A percentile compares a stretch with the other conserved stretches of the same genome.
Evolutionary conservation across 2,888 invertebrate genomes (phyloP).

Genomic region (Sceliomorpha sp.): DNA sequence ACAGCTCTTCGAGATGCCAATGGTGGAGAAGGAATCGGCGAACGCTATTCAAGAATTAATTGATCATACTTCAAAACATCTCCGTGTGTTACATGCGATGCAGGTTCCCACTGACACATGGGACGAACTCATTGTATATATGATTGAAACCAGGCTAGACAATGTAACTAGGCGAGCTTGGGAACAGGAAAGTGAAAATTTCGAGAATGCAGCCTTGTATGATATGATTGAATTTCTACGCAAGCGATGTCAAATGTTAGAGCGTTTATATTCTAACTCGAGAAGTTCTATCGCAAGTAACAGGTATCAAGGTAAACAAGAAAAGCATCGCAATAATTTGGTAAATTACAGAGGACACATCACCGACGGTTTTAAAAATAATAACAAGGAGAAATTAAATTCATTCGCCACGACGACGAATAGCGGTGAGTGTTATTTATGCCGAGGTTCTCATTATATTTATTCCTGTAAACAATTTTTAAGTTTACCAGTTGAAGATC

Average conservation of each 20-base stretch:
- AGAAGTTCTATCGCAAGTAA: constrained; percentile 3
- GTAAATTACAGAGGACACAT: no score
- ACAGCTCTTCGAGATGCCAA: constrained; percentile 40
- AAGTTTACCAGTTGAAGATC: constrained; percentile 21
- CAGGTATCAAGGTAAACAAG: not conserved
- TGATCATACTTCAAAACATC: constrained; percentile 43
- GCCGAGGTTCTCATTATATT: constrained; percentile 36
- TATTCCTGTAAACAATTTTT: constrained; percentile 37
- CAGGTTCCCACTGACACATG: constrained; percentile 41
- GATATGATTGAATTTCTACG: constrained; percentile 35
- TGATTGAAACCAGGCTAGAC: constrained; percentile 50
- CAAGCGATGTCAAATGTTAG: constrained; percentile 44
- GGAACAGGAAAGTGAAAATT: constrained; percentile 33
- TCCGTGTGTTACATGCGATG: constrained; percentile 41
- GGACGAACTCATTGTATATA: constrained; percentile 45
- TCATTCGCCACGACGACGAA: constrained; percentile 11
- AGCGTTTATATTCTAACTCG: constrained; percentile 32
- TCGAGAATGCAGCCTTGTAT: constrained; percentile 23
- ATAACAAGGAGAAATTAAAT: not conserved
- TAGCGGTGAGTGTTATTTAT: constrained; percentile 23
- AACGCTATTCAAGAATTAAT: constrained; percentile 41
- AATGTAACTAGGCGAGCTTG: constrained; percentile 37
- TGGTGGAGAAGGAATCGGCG: constrained; percentile 39
- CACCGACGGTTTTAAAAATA: not conserved
- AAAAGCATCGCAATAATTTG: no score